Evolutionary conservation across 2,797 vertebrate species (phyloP), one percentile per base, ranked within the genome.

Genomic region (Hipposideros larvatus): DNA sequence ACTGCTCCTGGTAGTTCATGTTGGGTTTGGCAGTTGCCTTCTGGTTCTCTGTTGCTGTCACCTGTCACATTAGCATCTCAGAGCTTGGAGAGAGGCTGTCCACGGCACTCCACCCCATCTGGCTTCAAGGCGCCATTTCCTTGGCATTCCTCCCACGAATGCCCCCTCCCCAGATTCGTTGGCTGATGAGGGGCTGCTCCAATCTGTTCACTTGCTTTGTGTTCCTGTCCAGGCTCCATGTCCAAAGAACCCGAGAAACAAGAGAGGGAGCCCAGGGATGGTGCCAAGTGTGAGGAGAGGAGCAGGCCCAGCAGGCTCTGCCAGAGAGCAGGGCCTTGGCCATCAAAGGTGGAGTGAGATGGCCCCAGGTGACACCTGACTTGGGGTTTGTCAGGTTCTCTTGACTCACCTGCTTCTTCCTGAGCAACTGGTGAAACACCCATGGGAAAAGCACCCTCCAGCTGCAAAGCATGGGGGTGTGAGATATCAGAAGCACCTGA

Each of bases 1-100:
- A 48, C 88, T 87, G 95, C 71, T 91, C 95, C 95, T 78, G 89
- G 91, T 71, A 75, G 87, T 55, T 86, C 78, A 87, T 37, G 83
- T 78, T 71, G 63, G 90, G 7, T 55, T 87, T 22, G 26, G 90
- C 10, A 14, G 78, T 75, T 91, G 95, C 88, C 93, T 73, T 71
- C 68, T 74, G 83, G 93, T 24, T 87, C 70, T 66, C 53, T 9
- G 28, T 82, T 77, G 91, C 86, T 74, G 57, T 94, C 95, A 94
- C 85, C 95, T 96, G 94, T 83, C 94, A 96, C 82, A 74, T 82
- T 37, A 65, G 14, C 11, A 0, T 46, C 74, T 66, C 91, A 46
- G 71, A 70, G 82, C 82, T 61, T 21, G 87, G 66, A 86, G n/a
- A 74, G 41, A 84, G 75, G 37, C 83, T 41, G 48, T 87, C 48